Base-by-base conservation (phyloP, 2,113 vertebrate species). In the Axis porcinus region DNA sequence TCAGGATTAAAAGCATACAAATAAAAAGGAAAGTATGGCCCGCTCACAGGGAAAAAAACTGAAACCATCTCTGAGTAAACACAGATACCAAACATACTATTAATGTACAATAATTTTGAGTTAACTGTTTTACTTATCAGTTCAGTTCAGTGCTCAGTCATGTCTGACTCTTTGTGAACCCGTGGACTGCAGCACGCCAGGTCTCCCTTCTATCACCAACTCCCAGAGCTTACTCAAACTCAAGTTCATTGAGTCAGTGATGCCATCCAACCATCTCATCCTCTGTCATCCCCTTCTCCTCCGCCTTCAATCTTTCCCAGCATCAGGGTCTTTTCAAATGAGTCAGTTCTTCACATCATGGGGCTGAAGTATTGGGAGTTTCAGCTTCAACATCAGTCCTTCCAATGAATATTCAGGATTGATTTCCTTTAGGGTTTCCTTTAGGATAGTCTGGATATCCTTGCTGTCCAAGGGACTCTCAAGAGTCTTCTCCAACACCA, bases 11-110 rank as follows among this genome's bases (percentile, higher is more conserved):
- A 58, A 47, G 15, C 40, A 74, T 21, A 85, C 15, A 85, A 74
- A 74, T 74, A 70, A 91, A 90, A 55, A 60, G 55, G 74, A 81
- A 91, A 50, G 55, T 13, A 79, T 90, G 30, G 55, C 74, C 21
- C 33, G 79, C 43, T 47, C 43, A 28, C 21, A 91, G 40, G 55
- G 28, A 27, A 33, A 60, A 33, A 91, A 79, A 60, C 47, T 91
- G 55, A 91, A 60, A 36, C 21, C 15, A 91, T 60, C 43, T 23
- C 30, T 47, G 43, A 91, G 23, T 43, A 79, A 81, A 91, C 9
- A 86, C 17, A 91, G 28, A 78, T 58, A 78, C 8, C 43, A 55
- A 19, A 78, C 70, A n/a, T 47, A 79, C 13, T 47, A 58, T 27
- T 76, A 74, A 74, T 25, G 11, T 21, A 57, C 13, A 89, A 78